Evolutionary conservation across 2,888 invertebrate genomes (phyloP).

Genomic region (Epistrophe eligans): DNA sequence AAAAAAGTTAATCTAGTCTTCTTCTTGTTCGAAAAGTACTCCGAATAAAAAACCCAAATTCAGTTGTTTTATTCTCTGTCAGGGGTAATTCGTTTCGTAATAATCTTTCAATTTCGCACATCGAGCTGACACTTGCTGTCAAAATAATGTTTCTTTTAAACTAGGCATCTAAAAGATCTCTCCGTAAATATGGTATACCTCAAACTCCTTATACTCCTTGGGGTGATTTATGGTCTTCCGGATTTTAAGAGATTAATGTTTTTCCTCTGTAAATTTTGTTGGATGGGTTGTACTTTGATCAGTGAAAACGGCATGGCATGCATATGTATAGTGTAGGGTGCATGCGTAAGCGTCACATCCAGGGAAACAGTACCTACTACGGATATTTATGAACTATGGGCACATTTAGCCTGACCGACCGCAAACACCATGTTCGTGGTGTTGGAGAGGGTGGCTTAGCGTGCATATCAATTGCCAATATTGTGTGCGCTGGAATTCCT

Average conservation of each 20-base stretch:
- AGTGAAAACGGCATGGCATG: slow-evolving; percentile 39
- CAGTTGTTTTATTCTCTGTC: slow-evolving; percentile 45
- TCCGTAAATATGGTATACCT: neutral
- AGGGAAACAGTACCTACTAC: slow-evolving; percentile 31
- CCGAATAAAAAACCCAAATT: slow-evolving; percentile 1
- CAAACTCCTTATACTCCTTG: slow-evolving; percentile 45
- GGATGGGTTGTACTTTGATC: slow-evolving; percentile 67
- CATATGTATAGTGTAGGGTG: slow-evolving; percentile 19
- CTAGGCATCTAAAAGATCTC: slow-evolving; percentile 8
- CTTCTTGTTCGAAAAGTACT: neutral
- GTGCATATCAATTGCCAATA: slow-evolving; percentile 71
- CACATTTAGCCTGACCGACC: slow-evolving; percentile 56
- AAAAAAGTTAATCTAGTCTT: too few relatives aligned
- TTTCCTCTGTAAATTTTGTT: slow-evolving; percentile 43
- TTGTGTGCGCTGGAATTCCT: slow-evolving; percentile 72
- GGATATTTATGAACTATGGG: neutral
- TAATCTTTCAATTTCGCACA: slow-evolving; percentile 67
- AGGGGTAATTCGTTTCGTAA: slow-evolving; percentile 62
- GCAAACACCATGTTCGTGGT: slow-evolving; percentile 73
- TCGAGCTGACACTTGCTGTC: slow-evolving; percentile 67
- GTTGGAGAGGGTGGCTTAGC: slow-evolving; percentile 70
- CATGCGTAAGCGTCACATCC: slow-evolving; percentile 59
- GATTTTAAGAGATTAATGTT: slow-evolving; percentile 63
- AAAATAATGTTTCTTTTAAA: slow-evolving; percentile 66
- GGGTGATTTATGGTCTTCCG: slow-evolving; percentile 74